These are phyloP conservation scores for Sebastiscus tertius DNA, from an alignment of 2,797 vertebrate genomes.

Conservation along the genomic window DNA sequence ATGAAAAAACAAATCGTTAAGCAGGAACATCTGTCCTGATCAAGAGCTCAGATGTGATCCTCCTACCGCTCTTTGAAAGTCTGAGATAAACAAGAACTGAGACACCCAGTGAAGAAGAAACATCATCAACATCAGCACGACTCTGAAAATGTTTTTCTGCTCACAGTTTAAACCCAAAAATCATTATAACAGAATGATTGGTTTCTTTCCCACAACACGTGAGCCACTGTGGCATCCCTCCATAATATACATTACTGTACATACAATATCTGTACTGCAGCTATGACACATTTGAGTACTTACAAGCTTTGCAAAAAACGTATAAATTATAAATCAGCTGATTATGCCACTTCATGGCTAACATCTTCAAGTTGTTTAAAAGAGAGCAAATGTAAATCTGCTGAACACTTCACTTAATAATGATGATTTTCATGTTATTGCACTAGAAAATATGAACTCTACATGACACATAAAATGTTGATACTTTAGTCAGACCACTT, in stretches of 20 bases:
- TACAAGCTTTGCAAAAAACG: not conserved
- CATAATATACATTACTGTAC: not conserved
- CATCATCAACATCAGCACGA: not conserved
- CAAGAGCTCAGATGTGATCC: not conserved
- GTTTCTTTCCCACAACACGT: not conserved
- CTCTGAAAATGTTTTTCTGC: not conserved
- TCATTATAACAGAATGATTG: not conserved
- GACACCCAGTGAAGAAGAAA: constrained; percentile 2
- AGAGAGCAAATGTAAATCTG: not conserved
- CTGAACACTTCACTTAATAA: not conserved
- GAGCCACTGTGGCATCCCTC: not conserved
- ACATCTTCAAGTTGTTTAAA: not conserved
- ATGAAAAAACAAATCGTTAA: not conserved
- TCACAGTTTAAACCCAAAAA: not conserved
- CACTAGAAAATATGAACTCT: not conserved
- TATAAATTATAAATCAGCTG: not conserved
- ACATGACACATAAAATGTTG: not conserved
- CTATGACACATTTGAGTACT: not conserved
- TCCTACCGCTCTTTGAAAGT: not conserved
- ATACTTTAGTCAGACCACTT: not conserved
- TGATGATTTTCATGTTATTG: not conserved
- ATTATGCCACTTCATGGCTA: not conserved
- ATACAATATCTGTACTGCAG: not conserved
- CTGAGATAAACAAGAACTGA: constrained; percentile 10
- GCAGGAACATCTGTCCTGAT: constrained; percentile 9